Conservation (phyloP, 2,888 invertebrate species). For the Litoditis marina region DNA sequence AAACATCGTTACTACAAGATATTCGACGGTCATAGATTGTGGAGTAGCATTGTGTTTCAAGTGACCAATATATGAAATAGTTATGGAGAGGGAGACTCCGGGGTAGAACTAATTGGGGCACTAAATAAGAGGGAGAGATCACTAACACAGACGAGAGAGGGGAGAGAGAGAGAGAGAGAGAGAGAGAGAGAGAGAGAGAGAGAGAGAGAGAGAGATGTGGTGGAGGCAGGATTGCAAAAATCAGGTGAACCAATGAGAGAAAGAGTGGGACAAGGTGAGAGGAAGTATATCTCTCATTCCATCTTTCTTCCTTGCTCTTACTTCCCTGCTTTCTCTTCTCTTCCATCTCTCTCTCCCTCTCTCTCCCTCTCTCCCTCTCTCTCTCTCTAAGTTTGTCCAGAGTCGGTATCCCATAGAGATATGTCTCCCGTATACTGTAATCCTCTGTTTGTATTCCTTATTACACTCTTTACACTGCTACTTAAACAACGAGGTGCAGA, state of each 20-base stretch:
- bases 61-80: too few relatives aligned
- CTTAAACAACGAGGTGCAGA: too few relatives aligned
- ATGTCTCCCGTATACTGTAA: too few relatives aligned
- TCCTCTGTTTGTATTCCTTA: too few relatives aligned
- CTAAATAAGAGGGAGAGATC: background rate
- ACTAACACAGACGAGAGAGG: background rate
- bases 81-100: too few relatives aligned
- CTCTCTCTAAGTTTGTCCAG: too few relatives aligned
- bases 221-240: background rate
- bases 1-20: too few relatives aligned
- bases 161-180: background rate
- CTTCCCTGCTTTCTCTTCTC: background rate
- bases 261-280: background rate
- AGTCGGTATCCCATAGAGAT: too few relatives aligned
- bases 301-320: too few relatives aligned
- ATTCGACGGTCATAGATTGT: too few relatives aligned
- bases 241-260: background rate
- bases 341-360: background rate
- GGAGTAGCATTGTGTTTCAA: too few relatives aligned
- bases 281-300: background rate
- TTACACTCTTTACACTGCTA: too few relatives aligned
- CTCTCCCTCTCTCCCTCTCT: conserved; percentile 71
- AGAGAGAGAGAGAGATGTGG: background rate
- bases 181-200: background rate
- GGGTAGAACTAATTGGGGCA: background rate